These are phyloP conservation scores for Odocoileus hemionus DNA, from an alignment of 2,113 vertebrate species.

Conservation along the genomic window DNA sequence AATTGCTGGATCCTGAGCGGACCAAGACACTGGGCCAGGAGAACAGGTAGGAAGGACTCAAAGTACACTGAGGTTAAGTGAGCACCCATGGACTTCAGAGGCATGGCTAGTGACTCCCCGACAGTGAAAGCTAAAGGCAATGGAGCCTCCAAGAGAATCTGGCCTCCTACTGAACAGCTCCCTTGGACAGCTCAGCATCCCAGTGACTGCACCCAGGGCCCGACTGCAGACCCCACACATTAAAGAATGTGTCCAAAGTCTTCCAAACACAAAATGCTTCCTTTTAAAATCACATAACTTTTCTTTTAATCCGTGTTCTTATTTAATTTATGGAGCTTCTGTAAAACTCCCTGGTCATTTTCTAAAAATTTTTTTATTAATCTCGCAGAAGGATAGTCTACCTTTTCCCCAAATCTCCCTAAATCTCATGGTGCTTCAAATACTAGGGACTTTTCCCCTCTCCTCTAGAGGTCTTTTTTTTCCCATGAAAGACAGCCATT, in stretches of 20 bases:
- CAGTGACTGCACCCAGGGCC: accelerated
- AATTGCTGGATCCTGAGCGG: not conserved
- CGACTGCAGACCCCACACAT: not conserved
- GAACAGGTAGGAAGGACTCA: not conserved
- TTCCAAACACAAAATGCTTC: not conserved
- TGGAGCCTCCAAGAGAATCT: not conserved
- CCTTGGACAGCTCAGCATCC: not conserved
- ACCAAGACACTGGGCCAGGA: not conserved
- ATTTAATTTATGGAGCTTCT: not conserved
- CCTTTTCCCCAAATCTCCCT: not conserved
- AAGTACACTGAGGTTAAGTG: not conserved
- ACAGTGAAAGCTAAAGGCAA: not conserved
- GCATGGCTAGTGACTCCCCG: not conserved
- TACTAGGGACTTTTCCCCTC: not conserved
- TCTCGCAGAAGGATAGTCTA: not conserved
- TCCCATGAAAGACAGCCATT: constrained; percentile 24
- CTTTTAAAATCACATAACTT: not conserved
- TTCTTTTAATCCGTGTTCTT: not conserved
- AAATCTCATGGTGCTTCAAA: not conserved
- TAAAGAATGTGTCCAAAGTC: not conserved
- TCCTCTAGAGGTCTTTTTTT: not conserved
- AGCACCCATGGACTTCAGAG: not conserved
- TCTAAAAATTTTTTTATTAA: not conserved
- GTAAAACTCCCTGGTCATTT: not conserved
- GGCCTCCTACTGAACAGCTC: not conserved